phyloP scores from a whole-genome alignment of 2,888 invertebrate species.

The Candidula unifasciata region DNA sequence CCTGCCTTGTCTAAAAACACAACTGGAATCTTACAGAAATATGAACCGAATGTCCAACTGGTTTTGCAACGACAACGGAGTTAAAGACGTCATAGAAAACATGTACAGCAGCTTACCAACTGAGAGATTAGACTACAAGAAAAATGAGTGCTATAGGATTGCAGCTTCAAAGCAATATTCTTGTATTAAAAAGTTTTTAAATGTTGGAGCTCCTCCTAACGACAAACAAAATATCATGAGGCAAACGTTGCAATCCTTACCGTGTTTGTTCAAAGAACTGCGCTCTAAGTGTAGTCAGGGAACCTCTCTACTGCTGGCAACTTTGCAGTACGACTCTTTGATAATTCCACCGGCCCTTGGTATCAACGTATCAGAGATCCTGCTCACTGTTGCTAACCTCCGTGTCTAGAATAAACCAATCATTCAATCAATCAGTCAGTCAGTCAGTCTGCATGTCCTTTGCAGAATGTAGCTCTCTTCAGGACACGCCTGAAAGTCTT shows the following conservation, averaged over 20 bases:
- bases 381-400: not conserved
- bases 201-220: not conserved
- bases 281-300: not conserved
- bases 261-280: slow-evolving; percentile 20
- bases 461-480: no score
- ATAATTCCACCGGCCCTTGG: slow-evolving; percentile 40
- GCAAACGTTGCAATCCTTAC: slow-evolving; percentile 10
- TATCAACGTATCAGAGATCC: slow-evolving; percentile 26
- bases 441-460: no score
- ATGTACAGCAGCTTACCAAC: not conserved
- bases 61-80: not conserved
- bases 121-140: slow-evolving; percentile 10
- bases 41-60: slow-evolving; percentile 14
- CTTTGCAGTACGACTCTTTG: slow-evolving; percentile 39
- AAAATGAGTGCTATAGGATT: slow-evolving; percentile 23
- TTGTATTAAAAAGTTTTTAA: slow-evolving; percentile 11
- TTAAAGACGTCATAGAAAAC: not conserved
- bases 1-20: not conserved
- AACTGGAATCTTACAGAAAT: not conserved
- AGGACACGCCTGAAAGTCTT: no score
- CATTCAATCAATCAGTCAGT: no score
- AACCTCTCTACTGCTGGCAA: not conserved
- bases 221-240: not conserved
- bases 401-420: no score
- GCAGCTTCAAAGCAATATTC: slow-evolving; percentile 3